Conservation (phyloP, 2,888 invertebrate species). For the Fissipunctia ypsillon region DNA sequence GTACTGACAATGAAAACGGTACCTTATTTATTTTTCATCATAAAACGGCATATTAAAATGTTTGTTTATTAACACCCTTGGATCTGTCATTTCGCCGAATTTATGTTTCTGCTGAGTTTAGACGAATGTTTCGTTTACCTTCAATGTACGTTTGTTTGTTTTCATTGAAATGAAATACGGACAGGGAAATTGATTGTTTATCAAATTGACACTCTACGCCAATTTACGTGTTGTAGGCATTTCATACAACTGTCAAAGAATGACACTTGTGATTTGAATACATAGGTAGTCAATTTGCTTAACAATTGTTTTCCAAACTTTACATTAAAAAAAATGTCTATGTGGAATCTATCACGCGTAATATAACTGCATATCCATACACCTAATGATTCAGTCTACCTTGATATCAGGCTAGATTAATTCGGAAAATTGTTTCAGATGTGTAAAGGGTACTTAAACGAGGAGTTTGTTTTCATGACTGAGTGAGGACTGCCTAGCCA, state of each 20-base stretch:
- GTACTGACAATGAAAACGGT: conserved; percentile 14
- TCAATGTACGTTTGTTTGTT: not conserved
- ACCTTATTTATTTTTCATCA: conserved; percentile 39
- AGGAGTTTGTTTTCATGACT: too few species aligned
- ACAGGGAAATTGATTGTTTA: not conserved
- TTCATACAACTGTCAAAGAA: not conserved
- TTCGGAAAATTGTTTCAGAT: not conserved
- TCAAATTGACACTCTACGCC: not conserved
- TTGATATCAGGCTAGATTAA: not conserved
- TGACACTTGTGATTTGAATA: not conserved
- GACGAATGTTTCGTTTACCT: conserved; percentile 1
- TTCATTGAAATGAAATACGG: not conserved
- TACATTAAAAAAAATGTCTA: not conserved
- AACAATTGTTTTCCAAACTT: not conserved
- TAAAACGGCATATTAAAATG: conserved; percentile 37
- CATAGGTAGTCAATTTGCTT: not conserved
- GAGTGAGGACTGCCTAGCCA: too few species aligned
- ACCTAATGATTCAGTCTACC: not conserved
- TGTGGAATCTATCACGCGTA: not conserved
- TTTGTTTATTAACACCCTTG: conserved; percentile 27
- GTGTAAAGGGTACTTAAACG: too few species aligned
- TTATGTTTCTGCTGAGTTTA: conserved; percentile 5
- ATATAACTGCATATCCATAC: not conserved
- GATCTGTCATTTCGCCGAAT: conserved; percentile 9
- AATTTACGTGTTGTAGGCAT: too few species aligned